These are phyloP conservation scores for Perognathus longimembris DNA, from an alignment of 2,113 vertebrate genomes.

Conservation along the genomic window DNA sequence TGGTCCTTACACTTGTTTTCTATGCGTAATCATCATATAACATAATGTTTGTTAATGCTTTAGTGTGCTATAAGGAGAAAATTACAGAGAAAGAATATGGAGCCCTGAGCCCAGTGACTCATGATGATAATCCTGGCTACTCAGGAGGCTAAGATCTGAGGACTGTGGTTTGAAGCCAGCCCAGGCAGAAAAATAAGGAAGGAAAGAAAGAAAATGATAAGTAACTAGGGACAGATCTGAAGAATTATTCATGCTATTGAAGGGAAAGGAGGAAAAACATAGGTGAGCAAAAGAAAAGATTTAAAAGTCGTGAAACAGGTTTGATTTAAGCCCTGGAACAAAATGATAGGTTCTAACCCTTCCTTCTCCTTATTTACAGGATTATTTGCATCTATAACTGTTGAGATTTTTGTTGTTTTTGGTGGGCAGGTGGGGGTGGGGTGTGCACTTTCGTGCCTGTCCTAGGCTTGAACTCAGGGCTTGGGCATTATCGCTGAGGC, in stretches of 20 bases:
- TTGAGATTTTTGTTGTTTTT: no score
- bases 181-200: no score
- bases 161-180: no score
- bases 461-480: no score
- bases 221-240: not conserved
- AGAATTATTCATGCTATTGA: not conserved
- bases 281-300: not conserved
- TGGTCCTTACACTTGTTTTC: conserved; percentile 17
- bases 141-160: no score
- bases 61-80: not conserved
- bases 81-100: not conserved
- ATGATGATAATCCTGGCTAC: no score
- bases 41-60: not conserved
- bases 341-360: conserved; percentile 12
- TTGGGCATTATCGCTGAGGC: no score
- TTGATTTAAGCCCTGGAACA: not conserved
- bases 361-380: not conserved
- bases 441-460: no score
- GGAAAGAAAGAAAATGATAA: not conserved
- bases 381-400: no score
- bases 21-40: not conserved
- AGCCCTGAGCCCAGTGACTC: no score
- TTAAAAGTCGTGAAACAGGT: conserved; percentile 35
- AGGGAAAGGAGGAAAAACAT: not conserved
- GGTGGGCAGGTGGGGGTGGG: no score